Conservation (phyloP, 2,113 vertebrate species). For the Mellivora capensis region DNA sequence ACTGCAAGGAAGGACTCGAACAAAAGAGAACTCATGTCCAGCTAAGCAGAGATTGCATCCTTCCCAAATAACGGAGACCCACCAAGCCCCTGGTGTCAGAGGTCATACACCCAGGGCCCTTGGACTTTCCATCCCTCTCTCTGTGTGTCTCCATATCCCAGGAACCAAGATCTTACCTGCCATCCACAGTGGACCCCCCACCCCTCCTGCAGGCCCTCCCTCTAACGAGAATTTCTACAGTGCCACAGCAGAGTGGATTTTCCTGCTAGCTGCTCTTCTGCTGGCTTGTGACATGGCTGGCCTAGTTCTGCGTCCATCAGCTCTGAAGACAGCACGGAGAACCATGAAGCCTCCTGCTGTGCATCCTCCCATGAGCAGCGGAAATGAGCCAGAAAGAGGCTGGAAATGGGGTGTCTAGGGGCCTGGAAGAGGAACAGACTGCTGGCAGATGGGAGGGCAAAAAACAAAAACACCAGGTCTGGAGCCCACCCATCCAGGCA, state of each 20-base stretch:
- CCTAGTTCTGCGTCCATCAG: not conserved
- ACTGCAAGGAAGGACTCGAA: not conserved
- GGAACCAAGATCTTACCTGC: not conserved
- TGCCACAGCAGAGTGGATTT: not conserved
- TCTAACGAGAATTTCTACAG: not conserved
- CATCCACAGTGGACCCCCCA: not conserved
- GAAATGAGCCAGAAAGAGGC: not conserved
- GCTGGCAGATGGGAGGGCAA: not conserved
- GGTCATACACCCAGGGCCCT: not conserved
- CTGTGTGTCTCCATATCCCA: no score
- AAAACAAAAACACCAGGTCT: not conserved
- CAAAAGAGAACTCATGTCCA: not conserved
- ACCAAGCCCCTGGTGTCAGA: not conserved
- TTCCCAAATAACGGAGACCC: not conserved
- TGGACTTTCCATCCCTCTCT: no score
- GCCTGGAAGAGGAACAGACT: not conserved
- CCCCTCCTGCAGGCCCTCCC: not conserved
- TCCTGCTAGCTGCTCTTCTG: not conserved
- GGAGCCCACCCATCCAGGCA: not conserved
- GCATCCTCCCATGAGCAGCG: not conserved
- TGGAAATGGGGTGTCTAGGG: not conserved
- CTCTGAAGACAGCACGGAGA: not conserved
- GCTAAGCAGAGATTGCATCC: not conserved
- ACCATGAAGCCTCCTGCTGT: not conserved
- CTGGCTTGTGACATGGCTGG: not conserved